Percentiles rank a stretch among this genome's conserved stretches.
Conservation (phyloP, 2,113 vertebrate species). For the Tragelaphus scriptus region DNA sequence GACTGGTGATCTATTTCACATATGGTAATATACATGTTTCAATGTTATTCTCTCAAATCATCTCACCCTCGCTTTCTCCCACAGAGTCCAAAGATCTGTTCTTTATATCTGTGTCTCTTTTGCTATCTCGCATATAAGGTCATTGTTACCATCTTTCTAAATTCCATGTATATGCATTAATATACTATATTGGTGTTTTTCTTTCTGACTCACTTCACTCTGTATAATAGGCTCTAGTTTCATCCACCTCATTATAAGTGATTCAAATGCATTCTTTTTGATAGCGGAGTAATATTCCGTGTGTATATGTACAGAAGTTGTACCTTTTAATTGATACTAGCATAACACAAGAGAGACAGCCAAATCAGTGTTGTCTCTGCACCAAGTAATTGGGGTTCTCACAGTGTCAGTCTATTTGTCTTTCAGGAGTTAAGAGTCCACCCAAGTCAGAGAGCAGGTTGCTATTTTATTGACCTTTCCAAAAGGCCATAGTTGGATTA, state of each 20-base stretch:
- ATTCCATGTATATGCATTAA: background rate
- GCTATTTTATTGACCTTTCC: background rate
- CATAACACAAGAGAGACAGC: background rate
- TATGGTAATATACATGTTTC: background rate
- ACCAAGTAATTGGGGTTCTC: background rate
- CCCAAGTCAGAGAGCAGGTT: background rate
- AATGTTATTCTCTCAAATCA: background rate
- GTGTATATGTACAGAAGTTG: background rate
- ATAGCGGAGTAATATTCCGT: background rate
- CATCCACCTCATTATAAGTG: background rate
- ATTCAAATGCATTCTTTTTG: background rate
- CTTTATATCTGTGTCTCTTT: background rate
- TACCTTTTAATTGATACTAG: background rate
- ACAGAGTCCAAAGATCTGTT: background rate
- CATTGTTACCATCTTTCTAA: background rate
- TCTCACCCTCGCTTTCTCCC: rapidly evolving
- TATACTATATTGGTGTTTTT: background rate
- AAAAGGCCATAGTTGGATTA: background rate
- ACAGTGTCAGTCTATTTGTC: background rate
- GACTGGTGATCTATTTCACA: background rate
- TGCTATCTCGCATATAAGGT: background rate
- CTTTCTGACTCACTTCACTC: background rate
- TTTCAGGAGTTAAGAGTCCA: background rate
- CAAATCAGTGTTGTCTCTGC: background rate
- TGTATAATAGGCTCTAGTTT: background rate